Base-by-base conservation (phyloP, 2,888 invertebrate genomes). In the Agrochola lota region DNA sequence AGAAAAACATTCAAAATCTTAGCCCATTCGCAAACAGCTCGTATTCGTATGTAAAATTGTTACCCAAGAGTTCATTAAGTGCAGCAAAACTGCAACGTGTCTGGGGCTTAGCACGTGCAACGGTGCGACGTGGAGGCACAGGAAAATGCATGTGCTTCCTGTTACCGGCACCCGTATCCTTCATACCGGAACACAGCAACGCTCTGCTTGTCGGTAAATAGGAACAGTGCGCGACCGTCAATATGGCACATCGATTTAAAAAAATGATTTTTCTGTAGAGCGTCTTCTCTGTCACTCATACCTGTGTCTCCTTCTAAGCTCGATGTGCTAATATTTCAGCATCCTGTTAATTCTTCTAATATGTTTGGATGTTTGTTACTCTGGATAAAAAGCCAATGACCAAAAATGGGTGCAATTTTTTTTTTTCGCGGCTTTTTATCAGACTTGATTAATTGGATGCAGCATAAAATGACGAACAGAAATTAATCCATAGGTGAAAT, bases 91-190 rank as follows among this genome's bases (percentile, higher is more conserved):
- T 15, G 57, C 57, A 20, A 9, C 9, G 57, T 59, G n/a, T 12
- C 17, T 23, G 74, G 15, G 23, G 8, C 30, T 43, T 2, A 9
- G n/a, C 43, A 35, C 7, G n/a, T 46, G 75, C 59, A n/a, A 46
- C 23, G 23, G n/a, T 46, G 63, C 12, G 26, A 7, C 23, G 26
- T 35, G 49, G 9, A 52, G 59, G 30, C 17, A 66, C 78, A 40
- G 78, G 59, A 55, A 63, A 35, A 60, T 15, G 17, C 17, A 60
- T 49, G 3, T 23, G 26, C 49, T 40, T 77, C 77, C 77, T 60
- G 49, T 43, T 26, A 12, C 17, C 17, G 76, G 12, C 26, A 12
- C 40, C 40, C 52, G 9, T 55, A 49, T 49, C 49, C 49, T 49
- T 17, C 17, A 7, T 12, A 9, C 49, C 40, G 60, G 40, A 52